A percentile compares a stretch with the other conserved stretches of the same genome.
phyloP scores from a whole-genome alignment of 2,113 vertebrate species.

The Antechinus flavipes region DNA sequence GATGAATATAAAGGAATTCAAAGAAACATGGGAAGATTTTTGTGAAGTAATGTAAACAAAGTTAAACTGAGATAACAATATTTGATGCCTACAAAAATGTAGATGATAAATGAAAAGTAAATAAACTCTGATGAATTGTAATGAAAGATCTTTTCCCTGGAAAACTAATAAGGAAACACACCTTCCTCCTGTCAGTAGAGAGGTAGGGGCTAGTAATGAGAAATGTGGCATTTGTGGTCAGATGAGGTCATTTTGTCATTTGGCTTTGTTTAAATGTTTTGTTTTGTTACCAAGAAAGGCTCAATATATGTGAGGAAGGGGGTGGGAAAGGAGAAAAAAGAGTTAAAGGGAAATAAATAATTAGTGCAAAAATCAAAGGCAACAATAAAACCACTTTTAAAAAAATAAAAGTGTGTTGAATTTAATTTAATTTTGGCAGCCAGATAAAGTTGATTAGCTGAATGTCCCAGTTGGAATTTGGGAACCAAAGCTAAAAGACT shows the following conservation, averaged over 20 bases:
- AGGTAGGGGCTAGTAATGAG: not conserved
- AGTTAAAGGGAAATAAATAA: not conserved
- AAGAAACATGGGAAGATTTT: not conserved
- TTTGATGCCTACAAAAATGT: not conserved
- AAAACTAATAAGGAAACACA: not conserved
- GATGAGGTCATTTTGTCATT: not conserved
- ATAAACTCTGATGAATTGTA: not conserved
- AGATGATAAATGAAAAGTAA: not conserved
- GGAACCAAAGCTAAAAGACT: not conserved
- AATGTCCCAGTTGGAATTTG: not conserved
- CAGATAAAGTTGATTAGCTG: not conserved
- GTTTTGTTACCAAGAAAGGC: not conserved
- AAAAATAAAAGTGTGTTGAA: not conserved
- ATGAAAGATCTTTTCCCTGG: not conserved
- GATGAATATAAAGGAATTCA: not conserved
- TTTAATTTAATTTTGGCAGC: not conserved
- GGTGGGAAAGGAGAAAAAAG: not conserved
- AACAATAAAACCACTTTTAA: not conserved
- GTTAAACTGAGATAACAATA: not conserved
- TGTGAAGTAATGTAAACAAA: not conserved
- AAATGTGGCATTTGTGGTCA: not conserved
- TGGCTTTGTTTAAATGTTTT: not conserved
- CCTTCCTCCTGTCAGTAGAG: not conserved
- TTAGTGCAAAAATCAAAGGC: not conserved
- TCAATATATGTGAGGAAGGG: not conserved